These are phyloP conservation scores for Chironomus tepperi DNA, from an alignment of 1,140 invertebrate species.

Conservation along the genomic window DNA sequence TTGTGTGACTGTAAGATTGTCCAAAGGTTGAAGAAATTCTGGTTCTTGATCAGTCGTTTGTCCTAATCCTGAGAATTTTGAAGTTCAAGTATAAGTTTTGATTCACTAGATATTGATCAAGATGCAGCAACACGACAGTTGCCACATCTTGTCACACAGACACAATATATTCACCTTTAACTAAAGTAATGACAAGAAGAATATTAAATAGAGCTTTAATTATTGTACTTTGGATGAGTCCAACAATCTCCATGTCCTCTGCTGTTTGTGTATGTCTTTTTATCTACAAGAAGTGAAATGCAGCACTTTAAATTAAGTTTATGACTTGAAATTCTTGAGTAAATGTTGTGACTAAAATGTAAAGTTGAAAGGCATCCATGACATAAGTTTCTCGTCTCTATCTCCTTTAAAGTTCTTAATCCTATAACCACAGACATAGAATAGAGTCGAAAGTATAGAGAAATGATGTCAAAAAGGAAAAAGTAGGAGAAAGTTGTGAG, in stretches of 20 bases:
- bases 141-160: neutral
- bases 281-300: constrained; percentile 71
- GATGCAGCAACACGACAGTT: neutral
- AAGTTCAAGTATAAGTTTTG: neutral
- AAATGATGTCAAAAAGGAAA: neutral
- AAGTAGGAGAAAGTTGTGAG: neutral
- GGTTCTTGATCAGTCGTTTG: constrained; percentile 49
- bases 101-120: neutral
- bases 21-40: constrained; percentile 72
- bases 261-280: constrained; percentile 59
- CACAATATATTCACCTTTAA: neutral
- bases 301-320: constrained; percentile 83
- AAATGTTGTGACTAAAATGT: neutral
- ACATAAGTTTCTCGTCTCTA: constrained; percentile 32
- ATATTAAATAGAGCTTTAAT: constrained; percentile 11
- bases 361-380: constrained; percentile 39
- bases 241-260: neutral
- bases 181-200: neutral
- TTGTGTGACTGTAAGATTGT: constrained; percentile 79
- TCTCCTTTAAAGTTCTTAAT: neutral
- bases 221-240: neutral
- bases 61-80: constrained; percentile 33
- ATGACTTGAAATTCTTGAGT: constrained; percentile 69
- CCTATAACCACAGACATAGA: neutral
- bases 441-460: no score